phyloP scores from a whole-genome alignment of 2,113 vertebrate species.

The Ictalurus furcatus region DNA sequence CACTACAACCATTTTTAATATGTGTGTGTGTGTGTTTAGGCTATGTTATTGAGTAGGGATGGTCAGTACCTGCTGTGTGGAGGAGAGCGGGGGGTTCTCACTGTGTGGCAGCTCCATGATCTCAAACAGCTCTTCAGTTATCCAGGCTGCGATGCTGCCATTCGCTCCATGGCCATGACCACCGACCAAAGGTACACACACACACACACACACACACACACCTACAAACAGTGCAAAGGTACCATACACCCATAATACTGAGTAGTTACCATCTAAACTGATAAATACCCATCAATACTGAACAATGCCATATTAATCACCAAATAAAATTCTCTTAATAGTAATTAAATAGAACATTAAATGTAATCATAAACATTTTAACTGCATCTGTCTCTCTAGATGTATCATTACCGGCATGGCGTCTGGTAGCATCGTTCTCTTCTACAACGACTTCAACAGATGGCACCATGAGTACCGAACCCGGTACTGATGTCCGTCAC shows the following conservation, averaged over 20 bases:
- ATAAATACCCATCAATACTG: neutral
- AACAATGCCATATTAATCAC: neutral
- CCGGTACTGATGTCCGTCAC: constrained; percentile 80
- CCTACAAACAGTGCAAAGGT: neutral
- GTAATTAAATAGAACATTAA: neutral
- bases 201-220: neutral
- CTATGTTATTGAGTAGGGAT: constrained; percentile 90
- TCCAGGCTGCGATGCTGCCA: constrained; percentile 92
- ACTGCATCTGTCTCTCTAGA: constrained; percentile 65
- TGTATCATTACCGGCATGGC: constrained; percentile 98
- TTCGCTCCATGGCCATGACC: constrained; percentile 95
- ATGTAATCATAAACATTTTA: neutral
- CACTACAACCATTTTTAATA: neutral
- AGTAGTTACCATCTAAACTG: neutral
- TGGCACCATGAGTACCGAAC: constrained; percentile 99
- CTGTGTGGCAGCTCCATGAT: constrained; percentile 88
- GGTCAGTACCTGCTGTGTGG: constrained; percentile 96
- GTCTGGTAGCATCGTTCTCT: constrained; percentile 96
- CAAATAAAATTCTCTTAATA: neutral
- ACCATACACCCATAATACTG: neutral
- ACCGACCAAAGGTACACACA: constrained; percentile 91
- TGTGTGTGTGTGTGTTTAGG: constrained; percentile 66
- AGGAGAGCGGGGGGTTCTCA: constrained; percentile 86
- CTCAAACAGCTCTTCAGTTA: constrained; percentile 91
- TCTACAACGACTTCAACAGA: constrained; percentile 98